Evolutionary conservation across 1,140 invertebrate species (phyloP).

Genomic region (Stegodyphus dumicola): DNA sequence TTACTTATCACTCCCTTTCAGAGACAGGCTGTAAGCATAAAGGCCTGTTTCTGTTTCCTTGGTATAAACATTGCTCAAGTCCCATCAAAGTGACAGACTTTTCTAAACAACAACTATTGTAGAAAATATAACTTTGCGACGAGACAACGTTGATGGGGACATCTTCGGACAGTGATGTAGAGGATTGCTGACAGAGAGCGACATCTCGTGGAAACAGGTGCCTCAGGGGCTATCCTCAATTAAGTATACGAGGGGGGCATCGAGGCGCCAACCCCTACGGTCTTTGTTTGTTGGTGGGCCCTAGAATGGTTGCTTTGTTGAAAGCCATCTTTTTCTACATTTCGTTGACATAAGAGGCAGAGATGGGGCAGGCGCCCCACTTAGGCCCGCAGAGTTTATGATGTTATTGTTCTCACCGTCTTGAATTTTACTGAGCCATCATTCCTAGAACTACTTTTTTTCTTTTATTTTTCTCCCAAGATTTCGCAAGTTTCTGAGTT

Average conservation of each 20-base stretch:
- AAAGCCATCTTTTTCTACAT: not conserved
- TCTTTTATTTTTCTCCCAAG: not conserved
- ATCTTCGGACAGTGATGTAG: conserved; percentile 47
- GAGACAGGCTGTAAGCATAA: no score
- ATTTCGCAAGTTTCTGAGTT: conserved; percentile 5
- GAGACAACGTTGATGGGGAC: conserved; percentile 17
- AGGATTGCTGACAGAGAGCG: conserved; percentile 29
- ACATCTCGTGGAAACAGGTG: conserved; percentile 21
- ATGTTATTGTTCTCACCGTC: conserved; percentile 56
- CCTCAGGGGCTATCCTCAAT: conserved; percentile 28
- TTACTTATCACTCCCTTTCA: no score
- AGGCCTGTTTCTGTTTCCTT: no score
- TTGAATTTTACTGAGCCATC: conserved; percentile 15
- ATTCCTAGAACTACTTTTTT: not conserved
- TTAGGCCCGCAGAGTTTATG: conserved; percentile 33
- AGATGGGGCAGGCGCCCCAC: not conserved
- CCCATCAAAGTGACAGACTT: no score
- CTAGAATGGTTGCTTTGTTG: no score
- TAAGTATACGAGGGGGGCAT: conserved; percentile 9
- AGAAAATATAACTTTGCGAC: conserved; percentile 10
- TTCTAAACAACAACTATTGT: no score
- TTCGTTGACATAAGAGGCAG: conserved; percentile 15
- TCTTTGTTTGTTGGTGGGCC: conserved; percentile 50
- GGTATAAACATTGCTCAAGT: no score
- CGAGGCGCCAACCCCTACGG: conserved; percentile 12